A percentile compares a stretch with the other conserved stretches of the same genome.
Evolutionary conservation across 2,113 vertebrate species (phyloP).

Genomic region (Cynocephalus volans): DNA sequence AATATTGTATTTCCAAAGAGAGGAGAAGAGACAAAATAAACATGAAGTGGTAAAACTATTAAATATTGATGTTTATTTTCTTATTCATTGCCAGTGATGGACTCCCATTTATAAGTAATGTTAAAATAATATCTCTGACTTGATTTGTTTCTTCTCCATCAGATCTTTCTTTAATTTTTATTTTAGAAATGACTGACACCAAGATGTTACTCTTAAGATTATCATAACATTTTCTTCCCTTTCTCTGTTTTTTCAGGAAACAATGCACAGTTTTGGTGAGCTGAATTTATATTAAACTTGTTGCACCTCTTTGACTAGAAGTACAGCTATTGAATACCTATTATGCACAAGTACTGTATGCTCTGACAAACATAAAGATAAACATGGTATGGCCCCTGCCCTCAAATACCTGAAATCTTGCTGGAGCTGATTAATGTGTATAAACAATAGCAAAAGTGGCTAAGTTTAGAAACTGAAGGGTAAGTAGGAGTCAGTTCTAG

Average conservation of each 20-base stretch:
- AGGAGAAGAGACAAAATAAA: constrained; percentile 11
- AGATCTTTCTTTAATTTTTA: too few species aligned
- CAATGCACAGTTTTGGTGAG: not conserved
- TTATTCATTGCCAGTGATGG: too few species aligned
- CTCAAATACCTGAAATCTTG: not conserved
- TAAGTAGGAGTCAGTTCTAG: not conserved
- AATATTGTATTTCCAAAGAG: constrained; percentile 20
- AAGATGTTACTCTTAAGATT: too few species aligned
- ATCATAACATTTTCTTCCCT: not conserved
- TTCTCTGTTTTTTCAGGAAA: not conserved
- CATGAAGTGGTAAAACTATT: not conserved
- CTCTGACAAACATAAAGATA: not conserved
- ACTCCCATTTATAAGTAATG: too few species aligned
- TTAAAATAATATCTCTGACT: too few species aligned
- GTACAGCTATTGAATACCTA: not conserved
- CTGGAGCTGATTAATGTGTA: not conserved
- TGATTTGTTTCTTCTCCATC: too few species aligned
- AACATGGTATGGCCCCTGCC: not conserved
- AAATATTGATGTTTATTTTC: too few species aligned
- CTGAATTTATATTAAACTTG: not conserved
- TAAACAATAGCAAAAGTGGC: not conserved
- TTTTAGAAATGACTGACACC: too few species aligned
- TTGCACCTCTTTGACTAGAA: not conserved
- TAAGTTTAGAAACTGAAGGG: not conserved
- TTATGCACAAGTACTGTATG: not conserved